Conservation (phyloP, 2,797 vertebrate species). For the Tolypeutes matacus region DNA sequence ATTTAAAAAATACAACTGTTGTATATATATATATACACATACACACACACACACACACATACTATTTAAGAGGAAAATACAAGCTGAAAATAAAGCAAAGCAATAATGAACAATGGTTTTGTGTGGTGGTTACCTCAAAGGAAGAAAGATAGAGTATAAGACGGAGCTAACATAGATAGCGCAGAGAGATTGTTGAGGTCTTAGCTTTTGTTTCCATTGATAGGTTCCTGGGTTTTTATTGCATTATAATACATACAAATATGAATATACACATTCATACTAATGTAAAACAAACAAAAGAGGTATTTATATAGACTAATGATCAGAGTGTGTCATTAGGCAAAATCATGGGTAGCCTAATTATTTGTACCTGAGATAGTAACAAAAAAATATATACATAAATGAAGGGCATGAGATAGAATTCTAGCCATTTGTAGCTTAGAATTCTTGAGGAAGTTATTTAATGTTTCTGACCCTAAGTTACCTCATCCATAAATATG, state of each 20-base stretch:
- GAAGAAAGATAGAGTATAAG: background rate
- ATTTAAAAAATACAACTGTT: background rate
- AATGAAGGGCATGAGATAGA: background rate
- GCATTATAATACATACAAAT: background rate
- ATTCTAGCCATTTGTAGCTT: background rate
- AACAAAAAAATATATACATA: background rate
- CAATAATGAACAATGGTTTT: background rate
- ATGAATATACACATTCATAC: background rate
- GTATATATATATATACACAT: background rate
- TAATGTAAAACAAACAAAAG: background rate
- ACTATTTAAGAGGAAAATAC: background rate
- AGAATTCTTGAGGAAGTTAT: background rate
- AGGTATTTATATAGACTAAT: background rate
- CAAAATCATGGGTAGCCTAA: background rate
- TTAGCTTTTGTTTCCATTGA: background rate
- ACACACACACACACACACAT: no score
- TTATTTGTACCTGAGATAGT: background rate
- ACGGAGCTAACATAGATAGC: background rate
- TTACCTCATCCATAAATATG: background rate
- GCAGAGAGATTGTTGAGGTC: background rate
- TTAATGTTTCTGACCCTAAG: constrained; percentile 13
- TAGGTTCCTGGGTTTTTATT: background rate
- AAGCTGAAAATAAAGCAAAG: background rate
- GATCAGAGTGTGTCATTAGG: background rate
- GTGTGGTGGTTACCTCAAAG: background rate